Evolutionary conservation across 2,113 vertebrate species (phyloP).

Genomic region (Equus przewalskii): DNA sequence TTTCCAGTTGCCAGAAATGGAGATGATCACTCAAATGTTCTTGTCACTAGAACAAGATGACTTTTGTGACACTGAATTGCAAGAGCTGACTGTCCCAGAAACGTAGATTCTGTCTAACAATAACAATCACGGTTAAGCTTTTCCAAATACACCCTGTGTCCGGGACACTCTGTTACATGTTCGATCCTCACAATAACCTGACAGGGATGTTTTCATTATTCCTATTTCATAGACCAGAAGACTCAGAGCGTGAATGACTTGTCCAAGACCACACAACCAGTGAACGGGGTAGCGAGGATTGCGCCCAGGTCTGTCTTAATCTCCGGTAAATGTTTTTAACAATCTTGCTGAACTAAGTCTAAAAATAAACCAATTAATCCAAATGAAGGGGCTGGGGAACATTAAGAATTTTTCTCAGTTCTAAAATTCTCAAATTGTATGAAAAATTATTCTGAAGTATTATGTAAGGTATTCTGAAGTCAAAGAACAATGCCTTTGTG

Average conservation of each 20-base stretch:
- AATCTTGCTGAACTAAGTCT: background rate
- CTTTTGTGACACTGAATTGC: background rate
- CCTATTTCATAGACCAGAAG: background rate
- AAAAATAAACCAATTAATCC: constrained; percentile 39
- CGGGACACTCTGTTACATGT: no score
- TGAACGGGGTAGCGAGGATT: background rate
- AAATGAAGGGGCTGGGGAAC: background rate
- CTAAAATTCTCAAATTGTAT: constrained; percentile 38
- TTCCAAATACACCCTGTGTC: background rate
- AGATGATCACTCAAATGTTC: background rate
- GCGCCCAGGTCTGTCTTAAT: background rate
- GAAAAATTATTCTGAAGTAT: background rate
- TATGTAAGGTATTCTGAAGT: background rate
- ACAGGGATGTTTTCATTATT: accelerated
- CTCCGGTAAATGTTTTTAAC: background rate
- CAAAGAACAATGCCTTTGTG: background rate
- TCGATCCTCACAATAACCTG: background rate
- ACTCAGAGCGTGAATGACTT: background rate
- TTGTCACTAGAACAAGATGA: background rate
- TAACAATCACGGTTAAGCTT: background rate
- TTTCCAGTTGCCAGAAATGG: background rate
- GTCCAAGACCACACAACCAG: no score
- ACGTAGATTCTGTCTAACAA: background rate
- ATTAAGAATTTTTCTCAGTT: background rate
- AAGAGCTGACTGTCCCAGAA: background rate